These are phyloP conservation scores for human (Homo sapiens) DNA, from an alignment of 2,113 vertebrate species.

Conservation along the genomic window DNA sequence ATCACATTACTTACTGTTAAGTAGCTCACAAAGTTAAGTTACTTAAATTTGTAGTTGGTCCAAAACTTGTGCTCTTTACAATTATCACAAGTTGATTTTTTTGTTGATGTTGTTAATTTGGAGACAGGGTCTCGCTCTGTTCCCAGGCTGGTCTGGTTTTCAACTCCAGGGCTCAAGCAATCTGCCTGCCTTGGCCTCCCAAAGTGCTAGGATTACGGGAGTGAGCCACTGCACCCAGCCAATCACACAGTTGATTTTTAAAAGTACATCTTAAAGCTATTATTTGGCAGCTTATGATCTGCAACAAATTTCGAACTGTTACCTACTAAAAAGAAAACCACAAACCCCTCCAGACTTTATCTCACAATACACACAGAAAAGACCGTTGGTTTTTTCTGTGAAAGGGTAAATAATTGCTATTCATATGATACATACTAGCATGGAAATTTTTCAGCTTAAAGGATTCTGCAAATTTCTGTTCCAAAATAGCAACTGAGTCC, in stretches of 20 bases:
- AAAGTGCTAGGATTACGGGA: background rate
- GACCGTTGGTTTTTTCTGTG: background rate
- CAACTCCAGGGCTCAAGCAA: background rate
- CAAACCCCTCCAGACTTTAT: background rate
- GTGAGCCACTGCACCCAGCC: background rate
- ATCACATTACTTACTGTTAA: background rate
- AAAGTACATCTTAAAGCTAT: background rate
- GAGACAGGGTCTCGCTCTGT: too few relatives aligned
- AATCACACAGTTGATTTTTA: background rate
- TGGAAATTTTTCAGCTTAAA: background rate
- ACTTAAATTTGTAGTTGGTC: background rate
- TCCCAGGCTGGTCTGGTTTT: too few relatives aligned
- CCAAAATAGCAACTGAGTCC: background rate
- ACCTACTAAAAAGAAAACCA: constrained; percentile 41
- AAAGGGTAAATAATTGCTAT: background rate
- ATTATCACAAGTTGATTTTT: background rate
- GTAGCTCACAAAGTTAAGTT: background rate
- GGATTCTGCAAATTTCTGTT: background rate
- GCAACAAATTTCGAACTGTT: constrained; percentile 29
- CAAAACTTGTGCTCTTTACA: background rate
- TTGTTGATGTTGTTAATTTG: too few relatives aligned
- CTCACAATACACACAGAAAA: background rate
- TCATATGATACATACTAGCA: background rate
- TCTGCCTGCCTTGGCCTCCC: background rate
- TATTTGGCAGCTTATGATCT: background rate